Conservation (phyloP, 2,797 vertebrate genomes). For the Rhodeus uyekii region DNA sequence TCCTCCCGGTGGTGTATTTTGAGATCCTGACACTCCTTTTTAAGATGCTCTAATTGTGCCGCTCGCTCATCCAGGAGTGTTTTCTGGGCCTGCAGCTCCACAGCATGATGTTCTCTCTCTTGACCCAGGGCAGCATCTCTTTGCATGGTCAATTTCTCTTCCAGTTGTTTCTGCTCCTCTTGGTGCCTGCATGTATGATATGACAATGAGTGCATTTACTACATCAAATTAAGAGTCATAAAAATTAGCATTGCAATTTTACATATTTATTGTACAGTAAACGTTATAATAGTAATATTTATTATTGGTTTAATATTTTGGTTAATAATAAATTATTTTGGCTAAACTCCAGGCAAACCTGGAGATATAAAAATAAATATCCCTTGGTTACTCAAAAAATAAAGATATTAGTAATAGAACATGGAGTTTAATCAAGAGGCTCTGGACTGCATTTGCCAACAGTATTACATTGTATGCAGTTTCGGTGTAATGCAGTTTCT, state of each 20-base stretch:
- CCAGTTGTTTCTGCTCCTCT: constrained; percentile 75
- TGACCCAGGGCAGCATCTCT: constrained; percentile 75
- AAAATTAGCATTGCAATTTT: too few relatives aligned
- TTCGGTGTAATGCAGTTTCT: constrained; percentile 29
- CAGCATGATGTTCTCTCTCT: constrained; percentile 67
- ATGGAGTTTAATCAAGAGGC: background rate
- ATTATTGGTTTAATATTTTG: too few relatives aligned
- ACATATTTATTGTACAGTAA: too few relatives aligned
- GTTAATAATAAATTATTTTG: too few relatives aligned
- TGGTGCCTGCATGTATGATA: constrained; percentile 74
- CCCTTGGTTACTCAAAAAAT: too few relatives aligned
- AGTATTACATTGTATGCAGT: background rate
- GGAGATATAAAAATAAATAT: too few relatives aligned
- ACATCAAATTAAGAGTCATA: background rate
- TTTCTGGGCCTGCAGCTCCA: constrained; percentile 67
- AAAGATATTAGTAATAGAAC: background rate
- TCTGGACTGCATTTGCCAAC: background rate
- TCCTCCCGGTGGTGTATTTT: constrained; percentile 68
- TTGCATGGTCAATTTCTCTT: constrained; percentile 71
- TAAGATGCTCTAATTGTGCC: constrained; percentile 57
- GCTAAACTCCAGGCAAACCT: too few relatives aligned
- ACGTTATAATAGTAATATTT: too few relatives aligned
- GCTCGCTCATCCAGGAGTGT: constrained; percentile 59
- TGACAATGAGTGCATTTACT: constrained; percentile 1
- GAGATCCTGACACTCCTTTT: constrained; percentile 63